phyloP scores from a whole-genome alignment of 2,113 vertebrate species.

The Pterocles gutturalis region DNA sequence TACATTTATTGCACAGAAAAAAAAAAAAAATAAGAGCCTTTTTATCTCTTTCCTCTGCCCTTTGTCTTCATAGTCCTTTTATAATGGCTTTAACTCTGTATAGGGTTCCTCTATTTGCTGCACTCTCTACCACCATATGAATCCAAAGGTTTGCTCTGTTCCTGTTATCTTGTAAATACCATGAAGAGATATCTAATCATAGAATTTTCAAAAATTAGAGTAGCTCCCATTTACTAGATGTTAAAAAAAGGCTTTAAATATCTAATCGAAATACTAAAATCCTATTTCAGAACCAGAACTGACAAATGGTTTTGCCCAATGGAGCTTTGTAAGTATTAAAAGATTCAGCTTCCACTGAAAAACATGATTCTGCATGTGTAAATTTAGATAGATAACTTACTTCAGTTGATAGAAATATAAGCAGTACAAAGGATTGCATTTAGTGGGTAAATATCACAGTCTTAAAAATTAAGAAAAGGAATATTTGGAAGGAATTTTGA shows the following conservation, averaged over 20 bases:
- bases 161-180: neutral
- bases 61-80: neutral
- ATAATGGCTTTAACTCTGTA: neutral
- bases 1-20: neutral
- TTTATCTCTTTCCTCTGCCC: neutral
- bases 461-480: neutral
- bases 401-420: neutral
- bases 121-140: neutral
- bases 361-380: rapidly evolving
- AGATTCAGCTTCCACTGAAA: neutral
- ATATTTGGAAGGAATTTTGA: neutral
- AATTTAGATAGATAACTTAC: neutral
- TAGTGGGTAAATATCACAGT: neutral
- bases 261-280: neutral
- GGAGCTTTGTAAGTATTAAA: neutral
- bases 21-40: neutral
- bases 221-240: rapidly evolving
- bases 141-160: neutral
- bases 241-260: neutral
- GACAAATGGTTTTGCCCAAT: neutral
- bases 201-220: neutral
- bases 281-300: neutral
- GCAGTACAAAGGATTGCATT: neutral
- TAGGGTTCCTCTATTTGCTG: neutral
- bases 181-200: neutral